These are phyloP conservation scores for Magallana nippona DNA, from an alignment of 2,888 invertebrate species.

Conservation along the genomic window DNA sequence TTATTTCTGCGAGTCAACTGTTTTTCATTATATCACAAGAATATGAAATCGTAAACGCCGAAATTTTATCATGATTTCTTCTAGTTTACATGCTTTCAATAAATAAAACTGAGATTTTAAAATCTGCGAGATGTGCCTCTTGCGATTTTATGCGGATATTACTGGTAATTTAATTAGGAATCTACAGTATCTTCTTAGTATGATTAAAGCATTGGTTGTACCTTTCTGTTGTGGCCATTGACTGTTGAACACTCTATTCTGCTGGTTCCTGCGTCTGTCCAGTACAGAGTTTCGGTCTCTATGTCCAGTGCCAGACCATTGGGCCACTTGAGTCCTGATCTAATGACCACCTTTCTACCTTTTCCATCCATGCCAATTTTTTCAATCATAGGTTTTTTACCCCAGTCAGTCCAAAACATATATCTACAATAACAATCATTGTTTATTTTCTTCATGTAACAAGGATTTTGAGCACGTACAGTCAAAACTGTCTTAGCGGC, in stretches of 20 bases:
- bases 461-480: neutral
- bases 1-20: too few relatives aligned
- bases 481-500: too few relatives aligned
- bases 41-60: too few relatives aligned
- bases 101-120: too few relatives aligned
- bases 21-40: too few relatives aligned
- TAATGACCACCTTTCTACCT: constrained; percentile 83
- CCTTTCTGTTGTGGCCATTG: constrained; percentile 86
- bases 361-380: constrained; percentile 92
- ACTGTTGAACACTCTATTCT: constrained; percentile 90
- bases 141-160: too few relatives aligned
- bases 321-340: constrained; percentile 88
- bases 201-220: constrained; percentile 48
- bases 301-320: constrained; percentile 91
- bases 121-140: too few relatives aligned
- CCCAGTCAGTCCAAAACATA: constrained; percentile 97
- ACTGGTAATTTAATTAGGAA: too few relatives aligned
- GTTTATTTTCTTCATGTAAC: neutral
- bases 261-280: constrained; percentile 91
- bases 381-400: constrained; percentile 89
- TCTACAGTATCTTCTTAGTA: too few relatives aligned
- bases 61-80: too few relatives aligned
- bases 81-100: too few relatives aligned
- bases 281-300: constrained; percentile 87
- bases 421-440: constrained; percentile 81